Evolutionary conservation across 2,888 invertebrate species (phyloP).

Genomic region (Pyrrhosoma nymphula): DNA sequence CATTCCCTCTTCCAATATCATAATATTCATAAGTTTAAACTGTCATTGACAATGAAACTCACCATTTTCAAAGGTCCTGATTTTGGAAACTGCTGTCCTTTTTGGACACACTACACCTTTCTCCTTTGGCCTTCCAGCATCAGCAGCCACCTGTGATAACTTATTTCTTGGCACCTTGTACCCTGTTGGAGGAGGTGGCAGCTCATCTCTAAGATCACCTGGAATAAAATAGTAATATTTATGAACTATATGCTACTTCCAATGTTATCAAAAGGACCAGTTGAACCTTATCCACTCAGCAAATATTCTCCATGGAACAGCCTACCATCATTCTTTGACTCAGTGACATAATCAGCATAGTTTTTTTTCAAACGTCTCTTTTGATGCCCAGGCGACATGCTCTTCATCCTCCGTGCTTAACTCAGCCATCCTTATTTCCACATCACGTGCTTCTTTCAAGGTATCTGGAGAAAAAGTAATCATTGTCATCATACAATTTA

Average conservation of each 20-base stretch:
- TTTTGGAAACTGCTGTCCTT: too few relatives aligned
- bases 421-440: neutral
- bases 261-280: neutral
- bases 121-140: neutral
- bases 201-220: neutral
- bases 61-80: too few relatives aligned
- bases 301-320: neutral
- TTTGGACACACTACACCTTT: neutral
- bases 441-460: neutral
- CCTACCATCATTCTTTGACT: neutral
- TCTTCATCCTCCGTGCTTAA: neutral
- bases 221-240: neutral
- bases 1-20: too few relatives aligned
- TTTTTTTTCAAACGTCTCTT: neutral
- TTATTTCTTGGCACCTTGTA: neutral
- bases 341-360: neutral
- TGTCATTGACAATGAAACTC: too few relatives aligned
- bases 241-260: neutral
- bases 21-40: too few relatives aligned
- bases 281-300: neutral
- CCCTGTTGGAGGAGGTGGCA: neutral
- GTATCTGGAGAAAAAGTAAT: neutral
- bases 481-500: neutral
- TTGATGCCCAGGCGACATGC: neutral
- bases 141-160: neutral